Evolutionary conservation across 2,797 vertebrate genomes (phyloP).

Genomic region (Tachyglossus aculeatus): DNA sequence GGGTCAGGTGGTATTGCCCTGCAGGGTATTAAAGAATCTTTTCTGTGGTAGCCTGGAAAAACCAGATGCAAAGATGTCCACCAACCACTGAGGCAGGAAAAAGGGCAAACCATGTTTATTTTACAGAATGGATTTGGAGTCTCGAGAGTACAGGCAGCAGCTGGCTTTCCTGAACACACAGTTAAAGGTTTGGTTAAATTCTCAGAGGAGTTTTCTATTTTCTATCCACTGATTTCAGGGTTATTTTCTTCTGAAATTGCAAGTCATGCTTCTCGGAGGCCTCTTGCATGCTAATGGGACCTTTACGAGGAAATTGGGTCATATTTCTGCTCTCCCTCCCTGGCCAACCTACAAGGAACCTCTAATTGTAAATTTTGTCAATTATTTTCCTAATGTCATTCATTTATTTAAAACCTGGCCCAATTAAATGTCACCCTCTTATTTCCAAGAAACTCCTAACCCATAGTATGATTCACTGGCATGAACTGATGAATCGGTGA

Average conservation of each 20-base stretch:
- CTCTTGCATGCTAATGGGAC: not conserved
- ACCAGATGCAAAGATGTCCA: accelerated
- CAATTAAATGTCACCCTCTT: accelerated
- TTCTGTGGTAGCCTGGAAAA: not conserved
- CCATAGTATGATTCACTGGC: not conserved
- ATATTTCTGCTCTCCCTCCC: too few relatives aligned
- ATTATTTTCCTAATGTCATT: not conserved
- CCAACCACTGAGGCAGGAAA: not conserved
- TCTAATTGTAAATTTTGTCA: not conserved
- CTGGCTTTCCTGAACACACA: not conserved
- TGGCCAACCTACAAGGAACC: accelerated
- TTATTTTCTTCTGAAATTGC: not conserved
- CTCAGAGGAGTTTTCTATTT: slow-evolving; percentile 29
- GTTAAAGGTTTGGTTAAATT: not conserved
- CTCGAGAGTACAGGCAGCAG: not conserved
- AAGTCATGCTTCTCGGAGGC: not conserved
- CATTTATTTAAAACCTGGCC: not conserved
- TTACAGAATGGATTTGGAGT: not conserved
- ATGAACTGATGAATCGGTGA: too few relatives aligned
- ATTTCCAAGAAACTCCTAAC: not conserved
- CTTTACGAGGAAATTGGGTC: not conserved
- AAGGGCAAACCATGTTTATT: not conserved
- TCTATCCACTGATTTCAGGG: slow-evolving; percentile 10
- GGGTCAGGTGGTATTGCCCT: too few relatives aligned
- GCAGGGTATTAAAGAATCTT: too few relatives aligned